Evolutionary conservation across 2,888 invertebrate species (phyloP).

Genomic region (Anarsia innoxiella): DNA sequence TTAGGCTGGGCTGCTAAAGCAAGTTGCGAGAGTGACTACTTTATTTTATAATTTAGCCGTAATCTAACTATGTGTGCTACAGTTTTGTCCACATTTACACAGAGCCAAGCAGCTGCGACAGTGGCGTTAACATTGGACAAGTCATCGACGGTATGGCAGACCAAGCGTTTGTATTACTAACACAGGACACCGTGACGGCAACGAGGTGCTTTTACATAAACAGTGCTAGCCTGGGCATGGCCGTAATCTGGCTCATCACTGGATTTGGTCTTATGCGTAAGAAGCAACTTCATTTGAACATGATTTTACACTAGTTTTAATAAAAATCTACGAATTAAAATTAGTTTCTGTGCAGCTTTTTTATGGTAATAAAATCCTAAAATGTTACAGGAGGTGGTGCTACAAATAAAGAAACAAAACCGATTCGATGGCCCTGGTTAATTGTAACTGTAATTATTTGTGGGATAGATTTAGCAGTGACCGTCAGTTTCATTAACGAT

Average conservation of each 20-base stretch:
- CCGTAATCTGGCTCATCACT: slow-evolving; percentile 40
- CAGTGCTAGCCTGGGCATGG: slow-evolving; percentile 33
- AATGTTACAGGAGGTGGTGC: slow-evolving; percentile 42
- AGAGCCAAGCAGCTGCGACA: slow-evolving; percentile 32
- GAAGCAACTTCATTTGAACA: no score
- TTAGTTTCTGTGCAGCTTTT: no score
- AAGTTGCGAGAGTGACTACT: no score
- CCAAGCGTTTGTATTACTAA: slow-evolving; percentile 47
- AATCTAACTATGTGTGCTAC: no score
- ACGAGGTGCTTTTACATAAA: slow-evolving; percentile 50
- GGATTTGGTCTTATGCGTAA: slow-evolving; percentile 48
- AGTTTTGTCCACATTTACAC: slow-evolving; percentile 5
- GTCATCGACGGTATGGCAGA: slow-evolving; percentile 39
- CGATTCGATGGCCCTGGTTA: slow-evolving; percentile 54
- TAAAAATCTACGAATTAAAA: no score
- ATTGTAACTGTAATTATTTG: slow-evolving; percentile 34
- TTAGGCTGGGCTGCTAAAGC: no score
- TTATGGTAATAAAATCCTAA: no score
- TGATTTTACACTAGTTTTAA: no score
- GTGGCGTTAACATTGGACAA: slow-evolving; percentile 43
- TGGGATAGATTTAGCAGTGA: slow-evolving; percentile 40
- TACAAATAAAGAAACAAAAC: slow-evolving; percentile 32
- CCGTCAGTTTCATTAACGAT: slow-evolving; percentile 50
- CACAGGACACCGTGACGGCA: slow-evolving; percentile 35
- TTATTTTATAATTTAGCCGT: no score